Base-by-base conservation (phyloP, 2,888 invertebrate species). In the Podabrus alpinus region DNA sequence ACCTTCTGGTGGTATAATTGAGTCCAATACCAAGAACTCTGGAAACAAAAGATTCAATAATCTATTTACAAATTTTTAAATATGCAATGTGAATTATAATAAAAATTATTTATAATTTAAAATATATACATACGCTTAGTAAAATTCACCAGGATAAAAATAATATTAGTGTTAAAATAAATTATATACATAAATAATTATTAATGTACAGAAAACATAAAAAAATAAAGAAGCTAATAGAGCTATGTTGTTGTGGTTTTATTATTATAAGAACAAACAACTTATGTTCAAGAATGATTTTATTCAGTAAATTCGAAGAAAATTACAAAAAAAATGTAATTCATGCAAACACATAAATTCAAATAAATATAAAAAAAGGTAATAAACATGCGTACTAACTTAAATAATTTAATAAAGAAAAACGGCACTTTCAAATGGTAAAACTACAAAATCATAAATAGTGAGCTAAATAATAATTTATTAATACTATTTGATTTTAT, bases 1-100 rank as follows among this genome's bases (percentile, higher is more conserved):
- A 59, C 71, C 76, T 59, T 82, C 84, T 3, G 86, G 85, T 29
- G 84, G 79, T 74, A 85, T 78, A 71, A 86, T 85, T 77, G 84
- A 82, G 77, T 86, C 86, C 82, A 86, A 81, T 72, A 80, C 81
- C 80, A 86, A 81, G 82, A 81, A 86, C 78, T 86, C 86, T 86
- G 84, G 75, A 85, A 85, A 73, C 76, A 79, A 74, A 73, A 76
- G 72, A 29, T 67, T 45, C 45, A 45, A 45, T 45, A 45, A 45
- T 45, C 45, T 45, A 45, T 45, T 45, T 45, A 45, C n/a, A 45
- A 45, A n/a, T 45, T 45, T n/a, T 45, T n/a, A 45, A 45, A 5
- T 45, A n/a, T 45, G n/a, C 0, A 45, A 45, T n/a, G 45, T 45
- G 45, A 45, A 45, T n/a, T 45, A 45, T 45, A 45, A 45, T 45